Evolutionary conservation across 2,113 vertebrate species (phyloP).

Genomic region (Cervus canadensis): DNA sequence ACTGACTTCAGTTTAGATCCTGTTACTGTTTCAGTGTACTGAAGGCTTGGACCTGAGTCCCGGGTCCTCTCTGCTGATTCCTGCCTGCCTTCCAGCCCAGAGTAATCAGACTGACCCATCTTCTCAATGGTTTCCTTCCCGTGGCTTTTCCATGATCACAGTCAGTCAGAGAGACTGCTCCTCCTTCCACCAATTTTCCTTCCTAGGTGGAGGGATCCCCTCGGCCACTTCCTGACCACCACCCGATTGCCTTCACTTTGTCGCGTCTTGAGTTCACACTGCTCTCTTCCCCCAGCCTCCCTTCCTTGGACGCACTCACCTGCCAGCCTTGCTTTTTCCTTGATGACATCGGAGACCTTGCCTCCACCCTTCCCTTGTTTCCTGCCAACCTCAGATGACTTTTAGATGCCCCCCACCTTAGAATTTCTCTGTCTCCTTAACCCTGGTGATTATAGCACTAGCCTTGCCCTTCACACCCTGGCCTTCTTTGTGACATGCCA

Average conservation of each 20-base stretch:
- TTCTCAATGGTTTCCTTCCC: not conserved
- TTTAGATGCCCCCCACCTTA: not conserved
- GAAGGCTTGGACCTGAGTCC: not conserved
- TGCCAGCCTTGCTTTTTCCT: not conserved
- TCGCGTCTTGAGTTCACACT: not conserved
- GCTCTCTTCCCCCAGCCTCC: too few species aligned
- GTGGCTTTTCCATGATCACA: not conserved
- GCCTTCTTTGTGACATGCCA: not conserved
- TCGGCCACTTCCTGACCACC: not conserved
- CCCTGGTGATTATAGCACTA: not conserved
- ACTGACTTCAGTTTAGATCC: not conserved
- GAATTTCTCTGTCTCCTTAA: not conserved
- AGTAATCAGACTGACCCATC: not conserved
- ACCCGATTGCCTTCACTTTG: not conserved
- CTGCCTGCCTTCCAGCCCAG: not conserved
- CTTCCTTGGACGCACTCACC: not conserved
- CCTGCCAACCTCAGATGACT: not conserved
- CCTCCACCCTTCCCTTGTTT: not conserved
- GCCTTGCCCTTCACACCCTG: not conserved
- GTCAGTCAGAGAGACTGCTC: not conserved
- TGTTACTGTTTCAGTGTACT: not conserved
- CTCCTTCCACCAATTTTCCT: not conserved
- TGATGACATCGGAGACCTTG: not conserved
- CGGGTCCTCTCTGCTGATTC: rapidly evolving
- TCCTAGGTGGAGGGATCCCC: not conserved